These are phyloP conservation scores for Cybosia mesomella DNA, from an alignment of 2,888 invertebrate species.

Conservation along the genomic window DNA sequence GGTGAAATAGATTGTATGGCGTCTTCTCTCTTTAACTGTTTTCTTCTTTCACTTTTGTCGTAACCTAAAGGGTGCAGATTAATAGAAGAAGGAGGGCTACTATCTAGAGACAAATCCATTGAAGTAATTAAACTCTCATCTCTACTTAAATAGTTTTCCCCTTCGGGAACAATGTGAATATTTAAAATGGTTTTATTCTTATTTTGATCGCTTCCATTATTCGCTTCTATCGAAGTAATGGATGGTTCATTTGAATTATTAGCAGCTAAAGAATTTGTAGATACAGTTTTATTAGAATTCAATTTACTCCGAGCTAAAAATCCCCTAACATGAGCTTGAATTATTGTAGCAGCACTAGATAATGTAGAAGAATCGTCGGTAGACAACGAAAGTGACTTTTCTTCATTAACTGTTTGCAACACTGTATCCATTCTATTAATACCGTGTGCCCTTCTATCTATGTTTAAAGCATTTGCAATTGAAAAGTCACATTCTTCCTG, in stretches of 20 bases:
- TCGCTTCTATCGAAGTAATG: conserved; percentile 65
- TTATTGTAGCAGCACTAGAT: conserved; percentile 88
- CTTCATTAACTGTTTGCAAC: conserved; percentile 84
- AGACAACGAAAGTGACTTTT: conserved; percentile 81
- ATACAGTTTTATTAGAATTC: conserved; percentile 76
- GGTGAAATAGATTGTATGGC: conserved; percentile 84
- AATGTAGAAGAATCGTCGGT: conserved; percentile 81
- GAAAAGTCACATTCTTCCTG: conserved; percentile 67
- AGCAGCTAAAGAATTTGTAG: conserved; percentile 68
- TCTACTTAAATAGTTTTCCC: conserved; percentile 72
- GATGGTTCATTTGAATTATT: conserved; percentile 71
- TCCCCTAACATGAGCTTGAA: conserved; percentile 90
- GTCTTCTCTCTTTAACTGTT: conserved; percentile 82
- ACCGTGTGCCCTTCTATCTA: conserved; percentile 73
- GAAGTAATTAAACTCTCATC: conserved; percentile 80
- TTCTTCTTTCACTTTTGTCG: conserved; percentile 78
- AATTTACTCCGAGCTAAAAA: conserved; percentile 88
- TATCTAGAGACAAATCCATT: conserved; percentile 78
- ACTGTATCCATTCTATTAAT: conserved; percentile 81
- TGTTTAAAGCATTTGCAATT: conserved; percentile 56
- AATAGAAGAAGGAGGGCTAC: conserved; percentile 75
- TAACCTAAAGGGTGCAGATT: conserved; percentile 79
- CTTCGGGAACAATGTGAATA: conserved; percentile 81
- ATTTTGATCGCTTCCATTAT: conserved; percentile 62
- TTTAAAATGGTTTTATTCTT: conserved; percentile 79